These are phyloP conservation scores for Clepsis dumicolana DNA, from an alignment of 2,888 invertebrate species.

Conservation along the genomic window DNA sequence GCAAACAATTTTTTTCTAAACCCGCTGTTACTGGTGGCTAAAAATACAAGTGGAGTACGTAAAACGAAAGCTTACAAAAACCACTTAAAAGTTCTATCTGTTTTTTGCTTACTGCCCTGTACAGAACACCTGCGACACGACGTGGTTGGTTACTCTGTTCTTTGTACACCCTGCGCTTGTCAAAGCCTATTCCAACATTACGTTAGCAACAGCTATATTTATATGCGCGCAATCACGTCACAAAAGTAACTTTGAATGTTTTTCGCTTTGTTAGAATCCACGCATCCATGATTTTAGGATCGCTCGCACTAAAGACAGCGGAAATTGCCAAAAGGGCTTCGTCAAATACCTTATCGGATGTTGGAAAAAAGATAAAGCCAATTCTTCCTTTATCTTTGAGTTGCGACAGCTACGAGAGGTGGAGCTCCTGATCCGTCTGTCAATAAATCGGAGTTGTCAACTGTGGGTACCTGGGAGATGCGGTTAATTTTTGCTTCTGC, in stretches of 20 bases:
- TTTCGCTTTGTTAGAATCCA: conserved; percentile 45
- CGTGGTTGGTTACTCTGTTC: neutral
- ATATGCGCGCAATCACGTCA: conserved; percentile 25
- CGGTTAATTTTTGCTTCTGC: neutral
- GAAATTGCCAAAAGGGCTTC: conserved; percentile 65
- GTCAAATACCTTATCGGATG: conserved; percentile 63
- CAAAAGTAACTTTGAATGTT: conserved; percentile 28
- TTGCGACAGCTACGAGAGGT: conserved; percentile 11
- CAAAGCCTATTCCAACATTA: neutral
- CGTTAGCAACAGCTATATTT: neutral
- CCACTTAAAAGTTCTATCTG: neutral
- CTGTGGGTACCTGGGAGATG: neutral
- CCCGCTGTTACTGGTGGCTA: neutral
- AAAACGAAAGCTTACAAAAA: neutral
- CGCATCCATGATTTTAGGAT: conserved; percentile 52
- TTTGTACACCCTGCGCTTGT: neutral
- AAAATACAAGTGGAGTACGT: neutral
- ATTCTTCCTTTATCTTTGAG: conserved; percentile 52
- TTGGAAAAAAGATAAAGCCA: conserved; percentile 48
- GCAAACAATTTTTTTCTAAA: neutral
- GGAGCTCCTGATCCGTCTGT: conserved; percentile 33
- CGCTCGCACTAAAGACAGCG: conserved; percentile 49
- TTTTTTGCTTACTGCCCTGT: neutral
- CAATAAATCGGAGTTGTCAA: conserved; percentile 36
- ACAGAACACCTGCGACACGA: neutral